Conservation (phyloP, 2,888 invertebrate genomes). For the Drosophila paramelanica region DNA sequence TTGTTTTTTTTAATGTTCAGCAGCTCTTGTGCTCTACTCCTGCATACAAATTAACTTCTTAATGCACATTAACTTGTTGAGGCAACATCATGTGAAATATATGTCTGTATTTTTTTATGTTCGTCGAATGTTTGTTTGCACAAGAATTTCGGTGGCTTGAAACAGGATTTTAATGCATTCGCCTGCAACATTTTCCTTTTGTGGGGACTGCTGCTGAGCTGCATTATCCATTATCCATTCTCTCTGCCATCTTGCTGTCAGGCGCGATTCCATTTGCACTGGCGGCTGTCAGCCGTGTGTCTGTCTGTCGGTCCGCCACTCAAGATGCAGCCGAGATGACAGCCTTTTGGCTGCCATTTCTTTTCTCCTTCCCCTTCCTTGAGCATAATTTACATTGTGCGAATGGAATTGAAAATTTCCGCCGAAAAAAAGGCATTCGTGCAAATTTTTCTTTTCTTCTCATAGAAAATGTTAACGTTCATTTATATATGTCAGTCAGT, state of each 20-base stretch:
- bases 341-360: constrained; percentile 61
- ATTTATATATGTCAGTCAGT: constrained; percentile 66
- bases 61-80: constrained; percentile 47
- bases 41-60: constrained; percentile 48
- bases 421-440: constrained; percentile 18
- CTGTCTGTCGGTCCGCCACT: constrained; percentile 27
- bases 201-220: constrained; percentile 7
- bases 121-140: constrained; percentile 14
- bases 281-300: constrained; percentile 55
- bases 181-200: constrained; percentile 25
- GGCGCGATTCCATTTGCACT: constrained; percentile 68
- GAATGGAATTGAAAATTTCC: constrained; percentile 43
- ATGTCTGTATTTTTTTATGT: constrained; percentile 8
- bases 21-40: neutral
- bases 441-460: constrained; percentile 4
- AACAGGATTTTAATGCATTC: constrained; percentile 39
- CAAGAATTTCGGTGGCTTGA: constrained; percentile 15
- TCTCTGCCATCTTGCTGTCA: constrained; percentile 14
- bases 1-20: constrained; percentile 10
- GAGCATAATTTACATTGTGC: constrained; percentile 48
- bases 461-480: constrained; percentile 38
- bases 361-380: constrained; percentile 20
- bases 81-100: constrained; percentile 33
- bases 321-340: constrained; percentile 69
- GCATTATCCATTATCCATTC: constrained; percentile 42